Evolutionary conservation across 2,797 vertebrate genomes (phyloP).

Genomic region (Xiphorhynchus erythropygius): DNA sequence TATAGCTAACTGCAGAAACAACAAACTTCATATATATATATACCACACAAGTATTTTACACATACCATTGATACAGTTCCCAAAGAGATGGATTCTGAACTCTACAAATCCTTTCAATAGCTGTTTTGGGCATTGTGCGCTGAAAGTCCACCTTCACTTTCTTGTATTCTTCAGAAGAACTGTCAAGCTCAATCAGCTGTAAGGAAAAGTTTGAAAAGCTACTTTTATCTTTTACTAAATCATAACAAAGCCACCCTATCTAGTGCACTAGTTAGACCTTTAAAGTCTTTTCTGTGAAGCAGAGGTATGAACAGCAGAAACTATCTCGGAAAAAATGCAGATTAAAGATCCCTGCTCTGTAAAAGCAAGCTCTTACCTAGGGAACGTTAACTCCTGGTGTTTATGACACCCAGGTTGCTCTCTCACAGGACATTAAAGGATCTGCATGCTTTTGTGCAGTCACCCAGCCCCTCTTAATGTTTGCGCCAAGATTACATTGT

Average conservation of each 20-base stretch:
- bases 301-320: not conserved
- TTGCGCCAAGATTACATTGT: not conserved
- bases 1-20: not conserved
- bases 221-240: not conserved
- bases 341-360: not conserved
- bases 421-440: not conserved
- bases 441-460: not conserved
- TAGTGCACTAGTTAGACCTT: not conserved
- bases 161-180: constrained; percentile 76
- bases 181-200: constrained; percentile 76
- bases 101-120: constrained; percentile 78
- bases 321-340: not conserved
- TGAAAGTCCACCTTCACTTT: constrained; percentile 80
- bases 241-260: not conserved
- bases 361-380: not conserved
- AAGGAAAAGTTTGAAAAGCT: not conserved
- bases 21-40: not conserved
- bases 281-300: not conserved
- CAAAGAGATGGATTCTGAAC: constrained; percentile 88
- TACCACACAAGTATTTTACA: not conserved
- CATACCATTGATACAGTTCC: constrained; percentile 87
- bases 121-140: constrained; percentile 76
- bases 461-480: not conserved
- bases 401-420: not conserved
- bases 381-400: not conserved